These are phyloP conservation scores for Melanargia galathea DNA, from an alignment of 2,888 invertebrate species.

Conservation along the genomic window DNA sequence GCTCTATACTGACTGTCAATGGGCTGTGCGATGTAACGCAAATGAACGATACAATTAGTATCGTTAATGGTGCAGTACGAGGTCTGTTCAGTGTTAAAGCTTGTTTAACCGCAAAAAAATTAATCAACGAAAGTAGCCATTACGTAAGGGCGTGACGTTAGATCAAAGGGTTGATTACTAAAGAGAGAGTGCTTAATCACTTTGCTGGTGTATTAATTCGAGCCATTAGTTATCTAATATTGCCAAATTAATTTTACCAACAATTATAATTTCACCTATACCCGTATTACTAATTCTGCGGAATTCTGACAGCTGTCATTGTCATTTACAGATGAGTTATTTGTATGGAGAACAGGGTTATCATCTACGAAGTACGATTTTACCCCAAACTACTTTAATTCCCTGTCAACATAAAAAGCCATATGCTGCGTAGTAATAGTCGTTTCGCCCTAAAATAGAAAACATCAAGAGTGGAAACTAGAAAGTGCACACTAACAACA, in stretches of 20 bases:
- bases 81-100: not conserved
- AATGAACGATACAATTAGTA: not conserved
- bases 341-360: too few relatives aligned
- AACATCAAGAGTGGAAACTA: too few relatives aligned
- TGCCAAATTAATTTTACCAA: not conserved
- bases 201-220: slow-evolving; percentile 20
- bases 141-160: slow-evolving; percentile 27
- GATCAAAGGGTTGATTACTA: slow-evolving; percentile 27
- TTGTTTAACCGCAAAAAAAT: slow-evolving; percentile 8
- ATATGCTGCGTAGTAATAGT: too few relatives aligned
- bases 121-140: slow-evolving; percentile 25
- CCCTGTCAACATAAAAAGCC: too few relatives aligned
- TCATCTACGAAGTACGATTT: too few relatives aligned
- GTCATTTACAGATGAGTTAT: too few relatives aligned
- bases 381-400: too few relatives aligned
- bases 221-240: slow-evolving; percentile 19
- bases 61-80: too few relatives aligned
- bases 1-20: not conserved
- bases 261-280: slow-evolving; percentile 4
- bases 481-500: too few relatives aligned
- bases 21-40: not conserved
- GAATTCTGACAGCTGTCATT: too few relatives aligned
- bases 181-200: slow-evolving; percentile 20
- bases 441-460: too few relatives aligned
- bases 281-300: too few relatives aligned